Conservation (phyloP, 2,888 invertebrate species). For the Sympetrum striolatum region DNA sequence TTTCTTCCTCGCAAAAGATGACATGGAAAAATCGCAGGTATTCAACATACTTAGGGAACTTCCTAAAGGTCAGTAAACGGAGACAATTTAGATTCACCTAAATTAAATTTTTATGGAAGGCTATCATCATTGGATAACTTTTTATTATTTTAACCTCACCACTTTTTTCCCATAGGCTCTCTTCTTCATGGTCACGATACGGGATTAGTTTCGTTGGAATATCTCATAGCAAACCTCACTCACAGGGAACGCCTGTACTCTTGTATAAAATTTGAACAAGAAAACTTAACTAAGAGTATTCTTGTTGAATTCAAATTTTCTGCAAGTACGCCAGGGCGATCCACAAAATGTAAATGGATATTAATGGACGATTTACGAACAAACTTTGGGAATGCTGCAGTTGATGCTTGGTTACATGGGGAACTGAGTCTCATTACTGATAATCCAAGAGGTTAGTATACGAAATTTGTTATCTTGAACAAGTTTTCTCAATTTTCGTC, state of each 20-base stretch:
- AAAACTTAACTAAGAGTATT: not conserved
- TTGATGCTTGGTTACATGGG: conserved; percentile 51
- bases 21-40: conserved; percentile 69
- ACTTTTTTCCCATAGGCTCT: conserved; percentile 58
- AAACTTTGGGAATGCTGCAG: conserved; percentile 48
- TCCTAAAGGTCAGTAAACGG: conserved; percentile 68
- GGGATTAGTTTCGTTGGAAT: conserved; percentile 69
- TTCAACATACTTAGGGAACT: conserved; percentile 71
- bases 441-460: conserved; percentile 50
- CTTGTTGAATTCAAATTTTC: not conserved
- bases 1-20: conserved; percentile 67
- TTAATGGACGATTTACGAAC: conserved; percentile 49
- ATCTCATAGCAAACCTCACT: conserved; percentile 67
- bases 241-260: conserved; percentile 68
- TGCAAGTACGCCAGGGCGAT: not conserved
- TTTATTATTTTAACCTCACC: too few relatives aligned
- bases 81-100: too few relatives aligned
- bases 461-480: too few relatives aligned
- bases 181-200: conserved; percentile 75
- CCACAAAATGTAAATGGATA: conserved; percentile 49
- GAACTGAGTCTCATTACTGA: conserved; percentile 51
- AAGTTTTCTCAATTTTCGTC: too few relatives aligned
- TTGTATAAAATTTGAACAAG: conserved; percentile 55
- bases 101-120: too few relatives aligned
- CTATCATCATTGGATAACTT: too few relatives aligned